These are phyloP conservation scores for Ursus arctos DNA, from an alignment of 2,113 vertebrate species.

Conservation along the genomic window DNA sequence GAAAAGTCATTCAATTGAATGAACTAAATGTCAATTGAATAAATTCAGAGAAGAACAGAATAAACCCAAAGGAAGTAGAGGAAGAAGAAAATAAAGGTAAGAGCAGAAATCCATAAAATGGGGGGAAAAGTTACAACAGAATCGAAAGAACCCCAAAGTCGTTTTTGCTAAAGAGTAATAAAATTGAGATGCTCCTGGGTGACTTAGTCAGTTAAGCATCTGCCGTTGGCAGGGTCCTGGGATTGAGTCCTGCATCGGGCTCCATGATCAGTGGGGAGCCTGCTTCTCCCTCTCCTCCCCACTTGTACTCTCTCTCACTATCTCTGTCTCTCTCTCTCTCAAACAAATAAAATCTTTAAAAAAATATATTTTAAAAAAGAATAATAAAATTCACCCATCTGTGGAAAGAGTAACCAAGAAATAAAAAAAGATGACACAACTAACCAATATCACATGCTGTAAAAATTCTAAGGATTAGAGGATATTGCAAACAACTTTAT, in stretches of 20 bases:
- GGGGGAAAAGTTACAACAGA: neutral
- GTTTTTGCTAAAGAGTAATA: neutral
- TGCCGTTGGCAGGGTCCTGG: too few relatives aligned
- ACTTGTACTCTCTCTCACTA: too few relatives aligned
- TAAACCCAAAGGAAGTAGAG: neutral
- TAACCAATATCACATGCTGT: neutral
- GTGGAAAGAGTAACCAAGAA: neutral
- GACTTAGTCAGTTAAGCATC: too few relatives aligned
- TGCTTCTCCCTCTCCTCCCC: too few relatives aligned
- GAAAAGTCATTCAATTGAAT: neutral
- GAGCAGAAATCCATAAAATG: neutral
- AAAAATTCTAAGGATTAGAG: neutral
- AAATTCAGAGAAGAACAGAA: neutral
- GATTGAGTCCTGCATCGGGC: too few relatives aligned
- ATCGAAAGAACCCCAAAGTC: neutral
- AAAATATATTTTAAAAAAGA: neutral
- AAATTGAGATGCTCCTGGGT: neutral
- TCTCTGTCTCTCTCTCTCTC: too few relatives aligned
- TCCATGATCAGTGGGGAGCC: too few relatives aligned
- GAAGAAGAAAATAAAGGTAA: neutral
- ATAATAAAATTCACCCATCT: neutral
- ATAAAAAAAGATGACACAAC: neutral
- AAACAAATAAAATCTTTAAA: too few relatives aligned
- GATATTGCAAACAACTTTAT: neutral
- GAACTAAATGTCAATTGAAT: neutral